These are phyloP conservation scores for Ceratina japonica DNA, from an alignment of 1,140 invertebrate genomes.

Conservation along the genomic window DNA sequence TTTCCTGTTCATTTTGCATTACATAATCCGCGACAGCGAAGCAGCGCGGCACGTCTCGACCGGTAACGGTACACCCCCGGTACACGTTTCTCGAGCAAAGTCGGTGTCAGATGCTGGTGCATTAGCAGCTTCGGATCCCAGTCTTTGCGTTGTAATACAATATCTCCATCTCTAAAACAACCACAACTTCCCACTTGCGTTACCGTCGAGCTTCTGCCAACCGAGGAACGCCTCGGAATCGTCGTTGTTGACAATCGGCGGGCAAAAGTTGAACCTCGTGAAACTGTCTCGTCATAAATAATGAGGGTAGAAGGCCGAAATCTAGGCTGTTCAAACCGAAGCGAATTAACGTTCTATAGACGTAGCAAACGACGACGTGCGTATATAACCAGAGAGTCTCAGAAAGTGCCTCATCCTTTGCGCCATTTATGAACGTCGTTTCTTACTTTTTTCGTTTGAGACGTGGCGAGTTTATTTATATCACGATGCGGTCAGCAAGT, in stretches of 20 bases:
- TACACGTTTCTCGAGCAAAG: slow-evolving; percentile 55
- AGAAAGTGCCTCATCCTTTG: too few species aligned
- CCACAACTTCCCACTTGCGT: slow-evolving; percentile 38
- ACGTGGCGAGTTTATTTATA: too few species aligned
- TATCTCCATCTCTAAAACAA: slow-evolving; percentile 37
- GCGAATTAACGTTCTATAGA: neutral
- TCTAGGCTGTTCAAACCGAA: neutral
- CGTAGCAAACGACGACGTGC: neutral
- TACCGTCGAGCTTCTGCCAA: slow-evolving; percentile 15
- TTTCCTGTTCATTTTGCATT: slow-evolving; percentile 43
- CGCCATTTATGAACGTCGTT: too few species aligned
- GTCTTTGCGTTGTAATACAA: slow-evolving; percentile 54
- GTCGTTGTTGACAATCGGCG: slow-evolving; percentile 15
- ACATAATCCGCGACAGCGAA: slow-evolving; percentile 40
- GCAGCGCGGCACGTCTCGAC: slow-evolving; percentile 11
- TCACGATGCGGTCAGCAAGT: neutral
- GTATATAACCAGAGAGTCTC: neutral
- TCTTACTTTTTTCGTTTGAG: too few species aligned
- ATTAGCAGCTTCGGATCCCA: slow-evolving; percentile 52
- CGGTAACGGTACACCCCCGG: slow-evolving; percentile 56
- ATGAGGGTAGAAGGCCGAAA: neutral
- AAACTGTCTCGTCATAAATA: slow-evolving; percentile 5
- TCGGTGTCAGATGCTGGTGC: slow-evolving; percentile 58
- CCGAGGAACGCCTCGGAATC: slow-evolving; percentile 1
- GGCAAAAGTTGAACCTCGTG: neutral